Evolutionary conservation across 2,797 vertebrate species (phyloP), one percentile per base, ranked within the genome.

Genomic region (Acrocephalus scirpaceus): DNA sequence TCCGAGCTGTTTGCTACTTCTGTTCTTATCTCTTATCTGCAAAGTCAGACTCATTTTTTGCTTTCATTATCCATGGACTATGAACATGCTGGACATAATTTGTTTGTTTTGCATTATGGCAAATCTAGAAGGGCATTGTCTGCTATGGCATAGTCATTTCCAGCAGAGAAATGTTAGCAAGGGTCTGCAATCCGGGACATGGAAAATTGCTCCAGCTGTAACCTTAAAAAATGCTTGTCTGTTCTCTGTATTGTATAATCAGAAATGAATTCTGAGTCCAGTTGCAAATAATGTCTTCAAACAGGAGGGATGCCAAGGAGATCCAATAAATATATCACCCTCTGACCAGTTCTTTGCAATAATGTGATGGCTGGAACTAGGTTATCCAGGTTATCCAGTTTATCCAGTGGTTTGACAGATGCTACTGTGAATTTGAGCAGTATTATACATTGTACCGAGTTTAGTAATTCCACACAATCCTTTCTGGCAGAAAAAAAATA

Each of bases 161-260:
- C 81, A 92, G 51, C 56, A 85, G 47, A 76, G 44, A 42, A 62
- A 40, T 72, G 13, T 27, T 72, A 38, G 47, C 22, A 58, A 45
- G 10, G 1, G 0, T 71, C 16, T 5, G 1, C 56, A 67, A n/a
- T 0, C 0, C 13, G 17, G 67, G 13, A 53, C 25, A 16, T 65
- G 29, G 66, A 76, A 32, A 70, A 19, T 87, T 75, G 36, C n/a
- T 74, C 21, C 50, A 58, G 47, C 57, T 76, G 65, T 16, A 79
- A 58, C 51, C n/a, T 62, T 87, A 73, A 70, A 87, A 75, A 66
- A 60, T 67, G 11, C 9, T 38, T 67, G 5, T 29, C 18, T 85
- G 1, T 73, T 88, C 34, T 75, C 10, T 57, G 14, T 44, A 50
- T 48, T 91, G 54, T 2, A 1, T 47, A 70, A 65, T 72, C 44